Conservation (phyloP, 2,113 vertebrate species). For the Pseudorectes ferrugineus region DNA sequence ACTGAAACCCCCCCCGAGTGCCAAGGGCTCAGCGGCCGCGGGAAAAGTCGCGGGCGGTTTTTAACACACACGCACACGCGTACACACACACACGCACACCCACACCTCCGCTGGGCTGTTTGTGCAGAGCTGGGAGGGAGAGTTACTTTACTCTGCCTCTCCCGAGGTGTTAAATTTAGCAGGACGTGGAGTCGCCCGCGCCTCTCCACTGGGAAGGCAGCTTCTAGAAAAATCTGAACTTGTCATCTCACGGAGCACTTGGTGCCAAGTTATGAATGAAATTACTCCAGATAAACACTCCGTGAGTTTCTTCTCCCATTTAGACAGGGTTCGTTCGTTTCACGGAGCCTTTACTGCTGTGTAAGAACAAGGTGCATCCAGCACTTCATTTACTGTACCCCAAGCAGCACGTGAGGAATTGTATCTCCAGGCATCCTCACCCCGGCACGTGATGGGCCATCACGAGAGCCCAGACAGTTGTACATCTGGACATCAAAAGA, state of each 20-base stretch:
- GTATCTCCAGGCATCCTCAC: not conserved
- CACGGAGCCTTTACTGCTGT: fast-evolving
- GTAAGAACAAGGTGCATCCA: not conserved
- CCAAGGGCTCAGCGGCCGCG: not conserved
- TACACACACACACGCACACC: not conserved
- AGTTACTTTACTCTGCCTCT: not conserved
- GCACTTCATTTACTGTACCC: fast-evolving
- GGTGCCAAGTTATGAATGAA: not conserved
- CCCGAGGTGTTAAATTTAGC: not conserved
- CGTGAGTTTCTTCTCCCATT: not conserved
- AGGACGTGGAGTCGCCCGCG: not conserved
- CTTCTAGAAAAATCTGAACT: slow-evolving; percentile 47
- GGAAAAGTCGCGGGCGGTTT: not conserved
- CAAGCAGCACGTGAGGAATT: fast-evolving
- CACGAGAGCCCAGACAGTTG: fast-evolving
- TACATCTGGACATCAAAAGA: not conserved
- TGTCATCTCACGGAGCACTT: not conserved
- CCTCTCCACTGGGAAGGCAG: not conserved
- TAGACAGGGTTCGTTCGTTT: fast-evolving
- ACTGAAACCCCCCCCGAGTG: not conserved
- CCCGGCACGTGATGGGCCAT: fast-evolving
- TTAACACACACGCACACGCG: not conserved
- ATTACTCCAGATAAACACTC: not conserved
- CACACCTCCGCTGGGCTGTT: not conserved
- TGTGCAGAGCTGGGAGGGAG: not conserved